Base-by-base conservation (phyloP, 2,113 vertebrate species). In the Labeo rohita region DNA sequence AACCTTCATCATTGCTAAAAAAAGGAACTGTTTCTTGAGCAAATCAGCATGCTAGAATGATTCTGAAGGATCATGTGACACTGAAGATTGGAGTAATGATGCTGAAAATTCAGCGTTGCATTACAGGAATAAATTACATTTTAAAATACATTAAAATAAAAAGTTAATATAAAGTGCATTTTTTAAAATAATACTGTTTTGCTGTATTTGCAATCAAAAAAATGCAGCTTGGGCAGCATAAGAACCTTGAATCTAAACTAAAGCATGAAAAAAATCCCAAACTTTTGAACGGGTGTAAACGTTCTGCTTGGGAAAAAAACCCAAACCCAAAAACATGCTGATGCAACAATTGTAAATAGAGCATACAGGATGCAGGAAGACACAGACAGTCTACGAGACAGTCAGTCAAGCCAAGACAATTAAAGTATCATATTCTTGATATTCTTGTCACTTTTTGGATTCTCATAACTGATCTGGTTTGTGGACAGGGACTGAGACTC, bases 371-470 rank as follows among this genome's bases (percentile, higher is more conserved):
- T 1, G 39, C 43, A 70, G 1, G 2, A 68, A 16, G 39, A 73
- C 36, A 73, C 70, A 73, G 18, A 21, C 36, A 18, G 68, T 70
- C 36, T 11, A 45, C 1, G 16, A 43, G 68, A 74, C 72, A 74
- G n/a, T 15, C 9, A 8, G 45, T 49, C 12, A 6, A 61, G 39
- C n/a, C 43, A 16, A 23, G 78, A 65, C 47, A 80, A 80, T 45
- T 80, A 45, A 39, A 63, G 77, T 61, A 80, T 65, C 78, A 49
- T 49, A 34, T 65, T 80, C 56, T 23, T 49, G 36, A n/a, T 61
- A 54, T 63, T 63, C 61, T 11, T 45, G 45, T 8, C 43, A 74
- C 11, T 74, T 23, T 74, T 47, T 23, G 72, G 45, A 75, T 75
- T 65, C 59, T 80, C 78, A 80, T 49, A 61, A 61, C 36, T 18